A percentile compares a stretch with the other conserved stretches of the same genome.
Conservation (phyloP, 2,888 invertebrate genomes). For the Vannuccia rotundouncinata region DNA sequence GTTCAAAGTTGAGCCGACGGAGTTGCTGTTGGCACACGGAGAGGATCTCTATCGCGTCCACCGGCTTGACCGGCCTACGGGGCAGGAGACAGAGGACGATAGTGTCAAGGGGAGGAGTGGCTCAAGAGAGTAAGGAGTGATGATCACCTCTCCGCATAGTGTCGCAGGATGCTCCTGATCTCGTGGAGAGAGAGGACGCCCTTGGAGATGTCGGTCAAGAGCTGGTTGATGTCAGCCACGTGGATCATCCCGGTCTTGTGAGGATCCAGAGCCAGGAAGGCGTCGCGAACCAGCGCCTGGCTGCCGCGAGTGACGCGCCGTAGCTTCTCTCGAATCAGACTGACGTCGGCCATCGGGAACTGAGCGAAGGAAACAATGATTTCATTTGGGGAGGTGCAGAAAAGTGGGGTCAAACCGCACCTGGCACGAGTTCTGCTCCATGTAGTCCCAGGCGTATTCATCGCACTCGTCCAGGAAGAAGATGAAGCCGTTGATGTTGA, state of each 20-base stretch:
- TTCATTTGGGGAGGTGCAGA: no score
- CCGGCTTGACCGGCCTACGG: slow-evolving; percentile 36
- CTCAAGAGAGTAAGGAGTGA: slow-evolving; percentile 28
- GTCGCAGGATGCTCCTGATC: slow-evolving; percentile 48
- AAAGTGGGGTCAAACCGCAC: no score
- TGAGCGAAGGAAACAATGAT: no score
- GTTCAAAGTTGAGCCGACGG: slow-evolving; percentile 27
- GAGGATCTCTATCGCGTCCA: slow-evolving; percentile 12
- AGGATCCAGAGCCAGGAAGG: slow-evolving; percentile 48
- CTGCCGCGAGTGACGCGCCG: slow-evolving; percentile 43
- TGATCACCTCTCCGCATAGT: slow-evolving; percentile 37
- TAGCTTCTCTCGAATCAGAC: slow-evolving; percentile 45
- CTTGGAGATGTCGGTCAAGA: slow-evolving; percentile 45
- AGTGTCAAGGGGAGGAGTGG: slow-evolving; percentile 44
- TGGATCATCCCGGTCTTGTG: slow-evolving; percentile 44
- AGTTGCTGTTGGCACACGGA: slow-evolving; percentile 32
- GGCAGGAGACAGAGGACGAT: no score
- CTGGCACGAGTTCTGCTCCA: slow-evolving; percentile 72
- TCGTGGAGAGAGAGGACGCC: slow-evolving; percentile 45
- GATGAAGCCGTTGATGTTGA: slow-evolving; percentile 52
- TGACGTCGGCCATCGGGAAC: slow-evolving; percentile 48
- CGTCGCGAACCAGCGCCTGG: slow-evolving; percentile 46
- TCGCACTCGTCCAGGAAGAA: slow-evolving; percentile 56
- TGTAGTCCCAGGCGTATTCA: slow-evolving; percentile 60
- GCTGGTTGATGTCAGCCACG: slow-evolving; percentile 46